Evolutionary conservation across 2,797 vertebrate genomes (phyloP), one percentile per base, ranked within the genome.

Genomic region (Sebastolobus alascanus): DNA sequence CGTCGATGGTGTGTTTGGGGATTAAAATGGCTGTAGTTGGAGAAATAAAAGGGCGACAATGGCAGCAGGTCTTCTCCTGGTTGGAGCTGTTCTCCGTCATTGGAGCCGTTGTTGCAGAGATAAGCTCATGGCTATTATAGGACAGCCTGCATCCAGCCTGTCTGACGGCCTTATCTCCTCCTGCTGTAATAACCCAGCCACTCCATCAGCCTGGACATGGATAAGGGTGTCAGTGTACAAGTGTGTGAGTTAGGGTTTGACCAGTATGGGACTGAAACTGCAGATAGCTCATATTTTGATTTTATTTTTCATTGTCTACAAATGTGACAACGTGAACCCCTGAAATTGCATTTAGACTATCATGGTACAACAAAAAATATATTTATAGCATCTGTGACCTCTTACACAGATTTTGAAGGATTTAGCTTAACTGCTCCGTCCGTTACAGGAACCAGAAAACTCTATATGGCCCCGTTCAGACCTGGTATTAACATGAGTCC

Each of bases 71-170:
- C 66, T 77, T 29, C 66, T 74, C n/a, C 65, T 73, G 75, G 76
- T 77, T 50, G 13, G 29, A 70, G 65, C 68, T 79, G 85, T 68
- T 80, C 52, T 81, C 73, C 73, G 83, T 87, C 74, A 80, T 27
- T 80, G 69, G 46, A 58, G 75, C 73, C 25, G 40, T 63, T 79
- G 74, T 68, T 69, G 79, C 58, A 52, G 73, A 79, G 92, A 94
- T 93, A 94, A 95, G 89, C 88, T 76, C 4, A 12, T 83, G 75
- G 84, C 86, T 83, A 86, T 93, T 88, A 91, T 80, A 71, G 86
- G 79, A 78, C 76, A 77, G 70, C 60, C 86, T 84, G 72, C 73
- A 79, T 73, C 76, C 68, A 69, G 72, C 20, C 78, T 20, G 69
- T 73, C 75, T 61, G 67, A 66, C n/a, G 4, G 8, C 64, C 87